Evolutionary conservation across 2,888 invertebrate genomes (phyloP), one percentile per base, ranked within the genome.

Genomic region (Plebejus melissa): DNA sequence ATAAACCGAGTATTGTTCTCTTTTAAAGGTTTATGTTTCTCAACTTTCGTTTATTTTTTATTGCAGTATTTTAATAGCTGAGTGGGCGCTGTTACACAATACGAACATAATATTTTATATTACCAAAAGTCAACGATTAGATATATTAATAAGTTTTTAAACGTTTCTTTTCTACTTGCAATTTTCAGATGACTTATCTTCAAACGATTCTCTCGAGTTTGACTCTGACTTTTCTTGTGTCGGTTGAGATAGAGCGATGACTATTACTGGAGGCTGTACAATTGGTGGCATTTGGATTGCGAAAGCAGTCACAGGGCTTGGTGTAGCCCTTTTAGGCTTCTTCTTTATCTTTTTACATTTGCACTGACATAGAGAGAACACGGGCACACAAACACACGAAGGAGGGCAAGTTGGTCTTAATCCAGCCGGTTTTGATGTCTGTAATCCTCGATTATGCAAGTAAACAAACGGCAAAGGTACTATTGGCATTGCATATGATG

Each of bases 201-300:
- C 80, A 46, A 78, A 76, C 6, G 76, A 78, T 28, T 80, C 79
- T n/a, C 77, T 78, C 1, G 78, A 78, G n/a, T 28, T 71, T 28
- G 46, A 46, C 22, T 46, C 36, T 72, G 77, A 77, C 28, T 77
- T 60, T 22, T 76, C 74, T 46, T 79, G 81, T 22, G 81, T 80
- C 4, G 79, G 74, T 46, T 80, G 81, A 13, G 81, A 81, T 4
- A 80, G 74, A 0, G 82, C 81, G 1, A 82, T 75, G 13, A 83
- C 74, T 11, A 82, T 78, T 11, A 82, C 76, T 28, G 80, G 80
- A 4, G 81, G 79, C 41, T 80, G 80, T 2, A 69, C 77, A 32
- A 74, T 71, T 38, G 69, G 76, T 74, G 70, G 72, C 50, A 77
- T 71, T 36, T 71, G 75, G 22, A 75, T 32, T 4, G 77, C 77